These are phyloP conservation scores for Meteorus colon DNA, from an alignment of 2,888 invertebrate genomes.

Conservation along the genomic window DNA sequence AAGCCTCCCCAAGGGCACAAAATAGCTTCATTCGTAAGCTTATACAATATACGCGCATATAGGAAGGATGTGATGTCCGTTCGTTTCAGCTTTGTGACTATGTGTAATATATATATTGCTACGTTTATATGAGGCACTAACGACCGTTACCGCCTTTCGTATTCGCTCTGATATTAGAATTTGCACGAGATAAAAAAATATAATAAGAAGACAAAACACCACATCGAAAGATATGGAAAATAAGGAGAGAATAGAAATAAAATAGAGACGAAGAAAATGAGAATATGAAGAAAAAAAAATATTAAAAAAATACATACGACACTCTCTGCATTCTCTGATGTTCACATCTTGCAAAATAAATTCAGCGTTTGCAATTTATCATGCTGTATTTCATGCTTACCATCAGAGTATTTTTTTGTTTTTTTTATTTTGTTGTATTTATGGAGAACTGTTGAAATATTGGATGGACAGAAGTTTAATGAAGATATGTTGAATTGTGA, in stretches of 20 bases:
- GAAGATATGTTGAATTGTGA: no score
- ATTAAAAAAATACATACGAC: background rate
- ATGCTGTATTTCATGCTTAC: no score
- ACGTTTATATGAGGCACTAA: conserved; percentile 37
- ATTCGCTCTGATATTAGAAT: conserved; percentile 35
- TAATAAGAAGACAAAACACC: background rate
- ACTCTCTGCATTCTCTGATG: no score
- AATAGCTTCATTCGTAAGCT: conserved; percentile 42
- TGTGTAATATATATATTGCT: background rate
- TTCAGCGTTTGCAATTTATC: no score
- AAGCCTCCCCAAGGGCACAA: conserved; percentile 45
- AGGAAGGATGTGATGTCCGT: conserved; percentile 15
- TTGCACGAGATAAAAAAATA: conserved; percentile 23
- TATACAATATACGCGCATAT: background rate
- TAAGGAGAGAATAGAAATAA: background rate
- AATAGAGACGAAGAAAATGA: background rate
- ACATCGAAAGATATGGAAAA: background rate
- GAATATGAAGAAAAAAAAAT: background rate
- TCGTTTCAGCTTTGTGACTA: background rate
- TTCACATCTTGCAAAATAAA: no score
- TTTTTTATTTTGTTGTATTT: no score
- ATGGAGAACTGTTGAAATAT: no score
- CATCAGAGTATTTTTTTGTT: no score
- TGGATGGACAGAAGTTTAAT: no score
- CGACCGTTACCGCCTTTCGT: conserved; percentile 39